These are phyloP conservation scores for Enteromius radiatus DNA, from an alignment of 2,797 vertebrate genomes.

Conservation along the genomic window DNA sequence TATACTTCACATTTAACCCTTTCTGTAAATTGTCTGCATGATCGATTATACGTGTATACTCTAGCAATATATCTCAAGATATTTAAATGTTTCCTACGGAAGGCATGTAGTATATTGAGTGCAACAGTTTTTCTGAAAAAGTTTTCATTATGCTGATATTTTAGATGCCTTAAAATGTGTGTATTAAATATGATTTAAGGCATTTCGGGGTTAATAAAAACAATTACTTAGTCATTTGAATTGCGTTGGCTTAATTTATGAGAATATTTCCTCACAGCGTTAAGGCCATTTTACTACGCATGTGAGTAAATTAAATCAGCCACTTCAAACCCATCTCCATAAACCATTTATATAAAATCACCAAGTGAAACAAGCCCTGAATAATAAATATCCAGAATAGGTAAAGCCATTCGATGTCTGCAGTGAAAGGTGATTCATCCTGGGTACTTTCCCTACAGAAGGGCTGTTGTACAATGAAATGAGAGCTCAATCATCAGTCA, in stretches of 20 bases:
- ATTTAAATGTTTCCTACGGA: neutral
- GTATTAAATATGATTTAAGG: neutral
- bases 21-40: too few relatives aligned
- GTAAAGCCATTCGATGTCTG: neutral
- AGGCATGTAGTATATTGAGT: neutral
- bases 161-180: neutral
- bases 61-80: neutral
- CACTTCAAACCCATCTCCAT: neutral
- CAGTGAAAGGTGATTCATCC: slow-evolving; percentile 37
- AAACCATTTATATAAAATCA: slow-evolving; percentile 17
- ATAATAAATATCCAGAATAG: neutral
- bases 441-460: slow-evolving; percentile 51
- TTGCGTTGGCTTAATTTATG: neutral
- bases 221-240: slow-evolving; percentile 2
- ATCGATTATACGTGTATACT: neutral
- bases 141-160: neutral
- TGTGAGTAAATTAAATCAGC: neutral
- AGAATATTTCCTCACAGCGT: neutral
- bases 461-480: slow-evolving; percentile 23
- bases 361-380: neutral
- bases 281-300: neutral
- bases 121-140: neutral
- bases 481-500: slow-evolving; percentile 1
- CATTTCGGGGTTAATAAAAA: neutral
- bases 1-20: too few relatives aligned